These are phyloP conservation scores for Aphodius granarius DNA, from an alignment of 2,888 invertebrate genomes.

Conservation along the genomic window DNA sequence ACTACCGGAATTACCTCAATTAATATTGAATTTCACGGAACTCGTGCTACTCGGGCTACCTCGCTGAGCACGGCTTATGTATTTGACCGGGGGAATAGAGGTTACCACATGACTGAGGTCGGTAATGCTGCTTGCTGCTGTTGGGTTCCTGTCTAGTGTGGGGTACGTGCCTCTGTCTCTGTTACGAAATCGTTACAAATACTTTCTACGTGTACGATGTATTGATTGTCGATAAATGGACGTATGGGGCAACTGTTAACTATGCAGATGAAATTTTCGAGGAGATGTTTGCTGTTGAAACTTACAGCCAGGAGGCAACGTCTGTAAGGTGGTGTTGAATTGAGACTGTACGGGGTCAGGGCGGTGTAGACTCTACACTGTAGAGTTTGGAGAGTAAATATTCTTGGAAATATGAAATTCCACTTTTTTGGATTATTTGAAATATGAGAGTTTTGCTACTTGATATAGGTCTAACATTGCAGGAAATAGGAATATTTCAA, in stretches of 20 bases:
- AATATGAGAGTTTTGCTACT: no score
- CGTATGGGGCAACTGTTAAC: not conserved
- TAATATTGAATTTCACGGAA: slow-evolving; percentile 23
- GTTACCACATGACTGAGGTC: not conserved
- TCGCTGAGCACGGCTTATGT: not conserved
- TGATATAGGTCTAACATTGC: no score
- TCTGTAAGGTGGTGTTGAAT: no score
- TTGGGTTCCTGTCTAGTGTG: not conserved
- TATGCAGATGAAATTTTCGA: not conserved
- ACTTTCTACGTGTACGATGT: not conserved
- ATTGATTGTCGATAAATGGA: not conserved
- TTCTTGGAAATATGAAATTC: no score
- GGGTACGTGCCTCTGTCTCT: not conserved
- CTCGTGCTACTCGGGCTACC: slow-evolving; percentile 1
- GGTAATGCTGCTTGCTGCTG: not conserved
- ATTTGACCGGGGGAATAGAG: not conserved
- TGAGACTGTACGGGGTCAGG: no score
- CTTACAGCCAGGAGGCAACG: not conserved
- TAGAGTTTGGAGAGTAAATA: no score
- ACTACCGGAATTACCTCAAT: slow-evolving; percentile 26
- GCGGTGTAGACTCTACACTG: no score
- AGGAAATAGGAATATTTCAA: no score
- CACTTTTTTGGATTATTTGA: no score
- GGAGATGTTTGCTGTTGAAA: not conserved
- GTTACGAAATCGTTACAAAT: not conserved